Evolutionary conservation across 2,888 invertebrate species (phyloP).

Genomic region (Osmoderma eremita): DNA sequence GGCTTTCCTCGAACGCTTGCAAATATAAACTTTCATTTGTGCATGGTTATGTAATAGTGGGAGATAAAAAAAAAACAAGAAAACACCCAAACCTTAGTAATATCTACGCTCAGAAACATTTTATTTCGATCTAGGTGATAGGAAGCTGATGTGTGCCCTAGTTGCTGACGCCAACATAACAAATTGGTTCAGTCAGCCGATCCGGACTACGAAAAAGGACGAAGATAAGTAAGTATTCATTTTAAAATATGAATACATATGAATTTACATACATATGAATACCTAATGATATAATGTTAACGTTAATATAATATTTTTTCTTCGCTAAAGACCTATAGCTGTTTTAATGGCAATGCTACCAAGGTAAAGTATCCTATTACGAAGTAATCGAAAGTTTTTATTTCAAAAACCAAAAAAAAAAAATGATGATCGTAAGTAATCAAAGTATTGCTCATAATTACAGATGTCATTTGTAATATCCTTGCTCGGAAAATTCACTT

Average conservation of each 20-base stretch:
- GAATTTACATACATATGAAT: too few relatives aligned
- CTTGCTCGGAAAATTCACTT: too few relatives aligned
- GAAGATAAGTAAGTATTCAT: conserved; percentile 72
- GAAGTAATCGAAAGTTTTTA: too few relatives aligned
- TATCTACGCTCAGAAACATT: neutral
- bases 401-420: too few relatives aligned
- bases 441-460: too few relatives aligned
- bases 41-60: too few relatives aligned
- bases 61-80: too few relatives aligned
- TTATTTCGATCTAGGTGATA: conserved; percentile 74
- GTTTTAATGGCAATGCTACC: conserved; percentile 92
- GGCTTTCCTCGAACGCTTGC: too few relatives aligned
- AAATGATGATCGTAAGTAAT: too few relatives aligned
- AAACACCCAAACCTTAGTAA: neutral
- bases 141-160: conserved; percentile 83
- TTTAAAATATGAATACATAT: neutral
- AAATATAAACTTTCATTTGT: too few relatives aligned
- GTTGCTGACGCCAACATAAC: conserved; percentile 91
- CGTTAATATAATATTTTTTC: conserved; percentile 50
- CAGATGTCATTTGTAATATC: too few relatives aligned
- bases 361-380: conserved; percentile 78
- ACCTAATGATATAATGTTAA: conserved; percentile 46
- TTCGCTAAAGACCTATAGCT: conserved; percentile 76
- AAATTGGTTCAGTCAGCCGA: conserved; percentile 84
- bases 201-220: conserved; percentile 75